These are phyloP conservation scores for Saxidomus purpurata DNA, from an alignment of 1,140 invertebrate species.

Conservation along the genomic window DNA sequence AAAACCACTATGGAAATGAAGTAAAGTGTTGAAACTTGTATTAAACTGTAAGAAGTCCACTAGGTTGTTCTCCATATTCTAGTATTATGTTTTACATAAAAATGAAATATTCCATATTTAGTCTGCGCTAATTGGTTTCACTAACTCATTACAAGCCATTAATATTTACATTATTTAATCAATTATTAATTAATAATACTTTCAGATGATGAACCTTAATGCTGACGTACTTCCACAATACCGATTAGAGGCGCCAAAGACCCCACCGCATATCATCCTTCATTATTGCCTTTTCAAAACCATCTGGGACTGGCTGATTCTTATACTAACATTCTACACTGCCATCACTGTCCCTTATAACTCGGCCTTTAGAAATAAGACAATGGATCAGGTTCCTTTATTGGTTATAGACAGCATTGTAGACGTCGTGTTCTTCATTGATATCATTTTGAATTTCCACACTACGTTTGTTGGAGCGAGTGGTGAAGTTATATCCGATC, in stretches of 20 bases:
- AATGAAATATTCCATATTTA: too few species aligned
- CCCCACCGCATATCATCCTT: constrained; percentile 99
- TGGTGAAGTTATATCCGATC: constrained; percentile 90
- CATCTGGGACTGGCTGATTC: constrained; percentile 99
- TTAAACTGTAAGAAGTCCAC: too few species aligned
- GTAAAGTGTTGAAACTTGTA: too few species aligned
- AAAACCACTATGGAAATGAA: too few species aligned
- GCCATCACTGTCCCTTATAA: constrained; percentile 99
- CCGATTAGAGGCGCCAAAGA: constrained; percentile 99
- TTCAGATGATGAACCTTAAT: constrained; percentile 98
- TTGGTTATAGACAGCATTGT: constrained; percentile 96
- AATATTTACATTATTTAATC: too few species aligned
- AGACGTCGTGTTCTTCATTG: constrained; percentile 99
- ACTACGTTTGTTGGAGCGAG: constrained; percentile 99
- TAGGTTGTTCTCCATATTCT: too few species aligned
- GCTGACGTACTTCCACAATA: constrained; percentile 99
- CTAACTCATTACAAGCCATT: too few species aligned
- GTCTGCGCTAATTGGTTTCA: too few species aligned
- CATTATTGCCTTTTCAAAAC: constrained; percentile 99
- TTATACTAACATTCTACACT: constrained; percentile 99
- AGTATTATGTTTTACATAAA: too few species aligned
- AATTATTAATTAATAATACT: too few species aligned
- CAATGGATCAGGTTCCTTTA: constrained; percentile 98
- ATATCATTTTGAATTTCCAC: constrained; percentile 99
- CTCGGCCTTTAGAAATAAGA: constrained; percentile 99